Evolutionary conservation across 2,113 vertebrate genomes (phyloP), one percentile per base, ranked within the genome.

Genomic region (Apaloderma vittatum): DNA sequence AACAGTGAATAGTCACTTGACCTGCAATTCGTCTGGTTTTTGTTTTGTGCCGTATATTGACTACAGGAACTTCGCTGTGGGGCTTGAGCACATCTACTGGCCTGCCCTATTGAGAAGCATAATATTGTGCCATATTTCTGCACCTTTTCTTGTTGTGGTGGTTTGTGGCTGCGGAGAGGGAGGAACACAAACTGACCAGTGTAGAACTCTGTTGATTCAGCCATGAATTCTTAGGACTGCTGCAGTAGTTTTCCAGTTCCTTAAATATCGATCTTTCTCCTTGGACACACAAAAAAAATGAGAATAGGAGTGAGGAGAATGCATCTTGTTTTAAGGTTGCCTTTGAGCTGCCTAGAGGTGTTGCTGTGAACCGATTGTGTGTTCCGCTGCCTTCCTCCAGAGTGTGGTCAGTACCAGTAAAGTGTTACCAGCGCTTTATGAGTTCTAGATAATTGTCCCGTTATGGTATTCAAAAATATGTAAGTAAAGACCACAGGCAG

Each of bases 41-140:
- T 86, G 7, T 65, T 77, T 71, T 37, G 5, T 67, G 26, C 71
- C 1, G 0, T 37, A 19, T 55, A 10, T 52, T 55, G 59, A 78
- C 16, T 75, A 11, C 5, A 4, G 52, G 62, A 76, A 27, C 61
- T 46, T 45, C 24, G 59, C 0, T 55, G 13, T 80, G 49, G 45
- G 36, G 51, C 15, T 46, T 67, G 1, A 0, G 8, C 57, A 21
- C 29, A 8, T 88, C 27, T 58, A 1, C 30, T 58, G 58, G 9
- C 67, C 19, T 80, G 1, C 9, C 9, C 10, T 21, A 6, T 0
- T 51, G 30, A 23, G 63, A 80, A 80, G 4, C 0, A 0, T 45
- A 49, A 16, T 29, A 9, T 2, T 2, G 1, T 63, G 14, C 24
- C 5, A 1, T 12, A 7, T 73, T 74, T 88, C 27, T 59, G 83